Conservation (phyloP, 2,113 vertebrate genomes). For the Accipiter virgatus region DNA sequence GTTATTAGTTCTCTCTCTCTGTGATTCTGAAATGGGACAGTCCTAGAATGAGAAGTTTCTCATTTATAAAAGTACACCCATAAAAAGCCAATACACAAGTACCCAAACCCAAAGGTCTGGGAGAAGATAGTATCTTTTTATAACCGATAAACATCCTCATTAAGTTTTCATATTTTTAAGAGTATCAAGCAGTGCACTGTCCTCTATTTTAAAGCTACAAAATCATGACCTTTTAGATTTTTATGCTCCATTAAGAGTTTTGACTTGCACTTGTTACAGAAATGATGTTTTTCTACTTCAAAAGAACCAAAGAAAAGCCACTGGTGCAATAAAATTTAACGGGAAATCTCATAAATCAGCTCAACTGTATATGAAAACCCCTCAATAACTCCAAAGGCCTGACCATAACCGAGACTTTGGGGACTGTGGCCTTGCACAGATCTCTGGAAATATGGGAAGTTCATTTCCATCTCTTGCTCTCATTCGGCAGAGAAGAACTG, state of each 20-base stretch:
- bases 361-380: neutral
- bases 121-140: neutral
- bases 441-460: neutral
- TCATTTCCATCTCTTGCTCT: neutral
- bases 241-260: constrained; percentile 27
- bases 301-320: constrained; percentile 14
- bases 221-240: constrained; percentile 20
- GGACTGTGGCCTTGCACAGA: neutral
- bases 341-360: constrained; percentile 9
- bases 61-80: neutral
- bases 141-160: neutral
- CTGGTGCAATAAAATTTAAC: constrained; percentile 26
- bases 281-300: constrained; percentile 40
- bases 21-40: neutral
- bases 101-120: neutral
- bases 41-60: neutral
- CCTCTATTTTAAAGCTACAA: neutral
- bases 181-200: neutral
- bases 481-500: neutral
- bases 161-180: constrained; percentile 26
- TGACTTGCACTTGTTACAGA: neutral
- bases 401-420: neutral
- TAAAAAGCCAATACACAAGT: neutral
- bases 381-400: neutral
- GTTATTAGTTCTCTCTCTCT: neutral